Conservation (phyloP, 1,140 invertebrate genomes). For the Tyrophagus putrescentiae region DNA sequence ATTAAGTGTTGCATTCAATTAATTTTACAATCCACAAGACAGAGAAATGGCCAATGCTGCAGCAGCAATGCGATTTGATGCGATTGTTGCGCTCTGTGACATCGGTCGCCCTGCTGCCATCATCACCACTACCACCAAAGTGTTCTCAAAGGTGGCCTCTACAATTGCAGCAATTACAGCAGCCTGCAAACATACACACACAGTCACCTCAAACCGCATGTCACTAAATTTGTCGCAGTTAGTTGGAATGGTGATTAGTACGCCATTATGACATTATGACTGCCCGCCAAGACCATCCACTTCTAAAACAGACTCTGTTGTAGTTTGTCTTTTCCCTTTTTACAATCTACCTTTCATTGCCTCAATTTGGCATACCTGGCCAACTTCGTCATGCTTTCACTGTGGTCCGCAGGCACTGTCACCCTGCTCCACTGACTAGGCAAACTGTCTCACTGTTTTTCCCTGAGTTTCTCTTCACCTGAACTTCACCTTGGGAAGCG, state of each 20-base stretch:
- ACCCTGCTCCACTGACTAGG: neutral
- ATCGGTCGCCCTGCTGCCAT: no score
- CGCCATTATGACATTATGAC: neutral
- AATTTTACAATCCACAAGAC: constrained; percentile 12
- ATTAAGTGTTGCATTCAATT: constrained; percentile 9
- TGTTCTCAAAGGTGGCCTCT: no score
- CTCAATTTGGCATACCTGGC: no score
- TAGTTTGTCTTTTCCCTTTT: neutral
- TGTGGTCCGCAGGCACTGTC: no score
- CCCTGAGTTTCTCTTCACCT: no score
- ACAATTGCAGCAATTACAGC: neutral
- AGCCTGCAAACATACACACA: neutral
- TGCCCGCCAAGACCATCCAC: neutral
- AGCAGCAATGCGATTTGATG: neutral
- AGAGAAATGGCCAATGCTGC: neutral
- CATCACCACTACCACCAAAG: no score
- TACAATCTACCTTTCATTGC: neutral
- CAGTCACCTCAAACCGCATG: no score
- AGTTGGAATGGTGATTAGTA: constrained; percentile 5
- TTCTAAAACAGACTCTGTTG: no score
- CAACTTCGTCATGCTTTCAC: constrained; percentile 5
- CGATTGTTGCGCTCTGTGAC: neutral
- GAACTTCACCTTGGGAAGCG: no score
- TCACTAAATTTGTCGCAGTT: constrained; percentile 14
- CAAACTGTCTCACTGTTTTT: no score